A percentile compares a stretch with the other conserved stretches of the same genome.
Evolutionary conservation across 2,113 vertebrate genomes (phyloP).

Genomic region (Pedetes capensis): DNA sequence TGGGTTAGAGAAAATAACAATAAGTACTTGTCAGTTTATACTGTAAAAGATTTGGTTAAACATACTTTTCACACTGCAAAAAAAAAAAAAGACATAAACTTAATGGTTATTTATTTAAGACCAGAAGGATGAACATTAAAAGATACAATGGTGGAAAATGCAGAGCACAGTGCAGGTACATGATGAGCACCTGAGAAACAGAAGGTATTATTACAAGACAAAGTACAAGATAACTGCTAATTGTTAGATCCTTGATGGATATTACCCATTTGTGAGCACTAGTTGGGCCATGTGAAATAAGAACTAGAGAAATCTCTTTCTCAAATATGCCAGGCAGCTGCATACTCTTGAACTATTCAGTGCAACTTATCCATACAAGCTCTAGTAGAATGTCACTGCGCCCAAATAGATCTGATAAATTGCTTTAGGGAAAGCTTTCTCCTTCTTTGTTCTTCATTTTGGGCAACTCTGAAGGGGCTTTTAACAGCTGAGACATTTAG

Average conservation of each 20-base stretch:
- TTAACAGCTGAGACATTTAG: conserved; percentile 72
- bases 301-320: neutral
- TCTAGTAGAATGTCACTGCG: conserved; percentile 14
- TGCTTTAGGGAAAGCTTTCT: conserved; percentile 52
- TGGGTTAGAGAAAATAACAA: neutral
- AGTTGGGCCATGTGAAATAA: neutral
- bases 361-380: neutral
- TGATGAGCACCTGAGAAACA: neutral
- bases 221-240: neutral
- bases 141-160: neutral
- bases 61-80: neutral
- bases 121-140: neutral
- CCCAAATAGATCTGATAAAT: conserved; percentile 52
- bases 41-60: neutral
- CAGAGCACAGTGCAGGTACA: neutral
- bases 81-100: neutral
- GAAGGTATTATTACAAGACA: neutral
- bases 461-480: conserved; percentile 52
- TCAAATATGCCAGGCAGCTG: conserved; percentile 30
- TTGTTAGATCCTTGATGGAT: neutral
- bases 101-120: neutral
- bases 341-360: conserved; percentile 41
- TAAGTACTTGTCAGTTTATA: neutral
- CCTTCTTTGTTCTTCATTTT: conserved; percentile 70
- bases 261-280: neutral